Evolutionary conservation across 2,888 invertebrate species (phyloP), one percentile per base, ranked within the genome.

Genomic region (Aporophyla nigra): DNA sequence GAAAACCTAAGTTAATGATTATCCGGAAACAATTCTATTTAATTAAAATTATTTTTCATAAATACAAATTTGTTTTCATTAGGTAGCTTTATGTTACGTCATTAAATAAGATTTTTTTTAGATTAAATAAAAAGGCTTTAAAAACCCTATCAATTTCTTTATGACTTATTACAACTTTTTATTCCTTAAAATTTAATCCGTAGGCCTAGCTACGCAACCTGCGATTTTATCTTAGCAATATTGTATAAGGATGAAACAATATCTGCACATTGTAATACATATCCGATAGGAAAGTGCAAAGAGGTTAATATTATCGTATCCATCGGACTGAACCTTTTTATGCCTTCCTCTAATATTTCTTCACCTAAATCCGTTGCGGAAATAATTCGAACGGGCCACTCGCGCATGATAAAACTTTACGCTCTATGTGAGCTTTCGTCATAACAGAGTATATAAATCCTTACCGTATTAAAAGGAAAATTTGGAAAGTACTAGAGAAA

Each of bases 231-330:
- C 62, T 33, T 9, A 33, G 16, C 24, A 16, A 67, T 67, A 69
- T 80, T 56, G 33, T 56, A n/a, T 53, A 69, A 19, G 16, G 19
- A 54, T 43, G 49, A 71, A 82, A 78, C 63, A 68, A 61, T 73
- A 68, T 70, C 58, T 70, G 40, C 19, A 19, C 6, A 66, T 51
- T 49, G 61, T 78, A 78, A 67, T 14, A 49, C n/a, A n/a, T 69
- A 71, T 71, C 51, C 19, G 58, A 74, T 69, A n/a, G 10, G 33
- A 58, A 53, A 69, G 71, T 62, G 61, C 61, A 78, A 58, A 68
- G 27, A 68, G 65, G 69, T 75, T 46, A 72, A 54, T 40, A 54
- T 69, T 33, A 62, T 69, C 21, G 14, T 46, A 61, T 71, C 10
- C 5, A 33, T 71, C 12, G 21, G 27, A 54, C 62, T 24, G 9